Percentiles rank a stretch among this genome's conserved stretches.
phyloP scores from a whole-genome alignment of 2,113 vertebrate genomes.

The Python bivittatus region DNA sequence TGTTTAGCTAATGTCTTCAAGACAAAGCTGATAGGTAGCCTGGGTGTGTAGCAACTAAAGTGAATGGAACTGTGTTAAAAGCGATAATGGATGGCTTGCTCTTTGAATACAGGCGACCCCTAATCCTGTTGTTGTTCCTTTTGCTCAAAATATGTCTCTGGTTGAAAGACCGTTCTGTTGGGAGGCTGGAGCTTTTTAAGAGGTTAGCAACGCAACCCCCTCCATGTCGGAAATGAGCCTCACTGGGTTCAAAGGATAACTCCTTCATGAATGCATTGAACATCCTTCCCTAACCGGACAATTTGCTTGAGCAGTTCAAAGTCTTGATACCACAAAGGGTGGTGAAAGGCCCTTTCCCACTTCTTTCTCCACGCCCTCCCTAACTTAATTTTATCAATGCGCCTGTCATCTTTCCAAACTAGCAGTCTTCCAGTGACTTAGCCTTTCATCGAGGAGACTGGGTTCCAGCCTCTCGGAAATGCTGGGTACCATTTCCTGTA shows the following conservation, averaged over 20 bases:
- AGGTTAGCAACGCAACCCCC: neutral
- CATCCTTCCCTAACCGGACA: neutral
- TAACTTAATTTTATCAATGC: neutral
- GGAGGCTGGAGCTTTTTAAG: slow-evolving; percentile 2
- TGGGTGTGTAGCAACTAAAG: neutral
- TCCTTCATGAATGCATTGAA: no score
- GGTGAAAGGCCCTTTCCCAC: neutral
- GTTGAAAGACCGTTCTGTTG: neutral
- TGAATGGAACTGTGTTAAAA: slow-evolving; percentile 15
- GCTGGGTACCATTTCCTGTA: neutral
- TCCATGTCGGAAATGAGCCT: neutral
- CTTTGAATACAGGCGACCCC: neutral
- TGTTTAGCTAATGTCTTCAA: neutral
- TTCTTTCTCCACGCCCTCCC: neutral
- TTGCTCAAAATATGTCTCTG: slow-evolving; percentile 16
- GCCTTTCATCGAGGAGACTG: neutral
- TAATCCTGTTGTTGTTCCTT: neutral
- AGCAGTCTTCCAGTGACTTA: neutral
- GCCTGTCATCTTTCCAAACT: no score
- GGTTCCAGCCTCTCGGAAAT: neutral
- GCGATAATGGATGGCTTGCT: slow-evolving; percentile 18
- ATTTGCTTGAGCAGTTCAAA: neutral
- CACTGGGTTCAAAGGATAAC: neutral
- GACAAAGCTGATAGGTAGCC: neutral
- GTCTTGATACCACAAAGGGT: neutral